Conservation (phyloP, 1,140 invertebrate species). For the Drosophila chauvacae region DNA sequence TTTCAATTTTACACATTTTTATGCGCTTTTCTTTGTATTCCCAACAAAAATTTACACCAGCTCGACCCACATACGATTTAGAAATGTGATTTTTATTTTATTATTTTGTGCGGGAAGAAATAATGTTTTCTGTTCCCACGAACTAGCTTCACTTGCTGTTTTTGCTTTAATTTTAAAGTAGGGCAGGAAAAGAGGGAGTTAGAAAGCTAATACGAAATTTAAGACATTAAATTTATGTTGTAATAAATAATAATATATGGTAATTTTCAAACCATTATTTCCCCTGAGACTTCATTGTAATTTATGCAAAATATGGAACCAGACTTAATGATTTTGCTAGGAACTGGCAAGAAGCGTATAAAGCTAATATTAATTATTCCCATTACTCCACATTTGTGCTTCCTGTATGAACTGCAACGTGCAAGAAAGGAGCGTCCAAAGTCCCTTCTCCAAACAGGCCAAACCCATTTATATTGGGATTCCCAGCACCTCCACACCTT, state of each 20-base stretch:
- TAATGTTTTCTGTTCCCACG: not conserved
- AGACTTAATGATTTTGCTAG: not conserved
- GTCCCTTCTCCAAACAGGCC: not conserved
- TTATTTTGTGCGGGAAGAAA: not conserved
- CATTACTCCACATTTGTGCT: constrained; percentile 17
- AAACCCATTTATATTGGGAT: constrained; percentile 38
- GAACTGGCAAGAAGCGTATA: not conserved
- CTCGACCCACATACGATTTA: constrained; percentile 5
- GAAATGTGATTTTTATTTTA: constrained; percentile 21
- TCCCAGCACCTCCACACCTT: constrained; percentile 9
- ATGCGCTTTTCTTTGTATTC: not conserved
- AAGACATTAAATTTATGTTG: not conserved
- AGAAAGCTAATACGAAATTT: not conserved
- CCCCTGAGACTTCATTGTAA: not conserved
- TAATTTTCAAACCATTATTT: not conserved
- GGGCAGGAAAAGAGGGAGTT: not conserved
- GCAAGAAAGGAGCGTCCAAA: not conserved
- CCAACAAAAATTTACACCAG: not conserved
- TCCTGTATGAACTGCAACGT: constrained; percentile 6
- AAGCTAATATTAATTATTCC: constrained; percentile 25
- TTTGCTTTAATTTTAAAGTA: constrained; percentile 4
- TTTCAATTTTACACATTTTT: constrained; percentile 38
- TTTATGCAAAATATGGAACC: constrained; percentile 1
- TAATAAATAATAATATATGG: not conserved
- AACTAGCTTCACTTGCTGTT: not conserved